Conservation (phyloP, 2,888 invertebrate species). For the Sturmia bella region DNA sequence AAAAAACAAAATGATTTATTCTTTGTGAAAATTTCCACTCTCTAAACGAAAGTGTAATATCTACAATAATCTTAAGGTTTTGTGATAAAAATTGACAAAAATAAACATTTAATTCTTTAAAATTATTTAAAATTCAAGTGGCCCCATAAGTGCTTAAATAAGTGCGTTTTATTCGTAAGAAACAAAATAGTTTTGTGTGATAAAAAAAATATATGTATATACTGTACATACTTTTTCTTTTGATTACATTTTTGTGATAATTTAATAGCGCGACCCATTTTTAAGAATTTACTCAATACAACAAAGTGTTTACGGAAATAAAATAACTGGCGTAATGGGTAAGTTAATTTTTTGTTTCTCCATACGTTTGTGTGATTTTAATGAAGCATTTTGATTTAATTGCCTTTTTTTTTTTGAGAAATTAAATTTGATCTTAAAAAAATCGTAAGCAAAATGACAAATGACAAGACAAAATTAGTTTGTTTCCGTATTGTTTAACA, state of each 20-base stretch:
- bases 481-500: too few species aligned
- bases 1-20: conserved; percentile 38
- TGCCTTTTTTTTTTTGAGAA: background rate
- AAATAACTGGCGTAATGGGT: conserved; percentile 62
- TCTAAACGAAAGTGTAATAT: conserved; percentile 35
- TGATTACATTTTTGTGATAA: conserved; percentile 6
- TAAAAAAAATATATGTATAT: background rate
- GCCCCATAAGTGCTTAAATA: conserved; percentile 21
- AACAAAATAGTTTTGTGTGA: conserved; percentile 36
- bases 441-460: background rate
- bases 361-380: background rate
- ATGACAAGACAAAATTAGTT: too few species aligned
- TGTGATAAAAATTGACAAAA: conserved; percentile 16
- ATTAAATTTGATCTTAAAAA: background rate
- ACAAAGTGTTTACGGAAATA: background rate
- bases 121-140: conserved; percentile 41
- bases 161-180: conserved; percentile 33
- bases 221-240: background rate
- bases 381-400: background rate
- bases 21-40: conserved; percentile 4
- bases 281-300: background rate
- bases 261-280: background rate
- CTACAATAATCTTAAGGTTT: conserved; percentile 41
- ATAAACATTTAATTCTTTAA: conserved; percentile 8
- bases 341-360: conserved; percentile 33